These are phyloP conservation scores for Eulemur albifrons DNA, from an alignment of 2,797 vertebrate species.

Conservation along the genomic window DNA sequence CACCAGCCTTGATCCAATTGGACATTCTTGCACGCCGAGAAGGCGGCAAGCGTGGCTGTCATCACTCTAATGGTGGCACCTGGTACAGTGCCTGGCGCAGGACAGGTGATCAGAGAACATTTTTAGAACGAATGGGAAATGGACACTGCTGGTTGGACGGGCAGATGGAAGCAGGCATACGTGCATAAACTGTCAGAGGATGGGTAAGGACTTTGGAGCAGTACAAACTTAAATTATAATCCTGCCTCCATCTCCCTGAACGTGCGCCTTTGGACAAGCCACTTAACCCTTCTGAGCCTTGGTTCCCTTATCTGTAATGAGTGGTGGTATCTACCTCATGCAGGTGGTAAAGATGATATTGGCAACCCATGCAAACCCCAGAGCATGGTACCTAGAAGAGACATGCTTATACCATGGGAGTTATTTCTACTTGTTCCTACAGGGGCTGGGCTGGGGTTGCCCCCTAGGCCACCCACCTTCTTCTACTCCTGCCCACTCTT, in stretches of 20 bases:
- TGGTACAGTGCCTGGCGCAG: neutral
- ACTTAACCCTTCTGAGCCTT: neutral
- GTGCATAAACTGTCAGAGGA: neutral
- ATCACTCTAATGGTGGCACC: neutral
- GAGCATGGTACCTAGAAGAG: neutral
- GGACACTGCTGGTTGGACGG: neutral
- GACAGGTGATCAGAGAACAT: too few relatives aligned
- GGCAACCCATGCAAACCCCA: neutral
- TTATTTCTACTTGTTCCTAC: neutral
- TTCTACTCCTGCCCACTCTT: neutral
- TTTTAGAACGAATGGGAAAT: neutral
- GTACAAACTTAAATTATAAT: neutral
- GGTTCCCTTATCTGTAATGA: neutral
- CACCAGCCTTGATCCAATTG: neutral
- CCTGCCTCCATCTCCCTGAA: neutral
- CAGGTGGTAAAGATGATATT: too few relatives aligned
- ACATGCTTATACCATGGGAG: fast-evolving
- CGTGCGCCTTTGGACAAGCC: neutral
- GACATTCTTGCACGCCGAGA: neutral
- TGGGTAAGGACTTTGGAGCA: neutral
- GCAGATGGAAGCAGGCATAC: too few relatives aligned
- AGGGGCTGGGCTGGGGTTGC: neutral
- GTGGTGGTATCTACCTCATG: fast-evolving
- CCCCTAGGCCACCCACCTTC: neutral
- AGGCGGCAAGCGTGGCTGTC: neutral